Conservation (phyloP, 1,140 invertebrate genomes). For the Trinorchestia longiramus region DNA sequence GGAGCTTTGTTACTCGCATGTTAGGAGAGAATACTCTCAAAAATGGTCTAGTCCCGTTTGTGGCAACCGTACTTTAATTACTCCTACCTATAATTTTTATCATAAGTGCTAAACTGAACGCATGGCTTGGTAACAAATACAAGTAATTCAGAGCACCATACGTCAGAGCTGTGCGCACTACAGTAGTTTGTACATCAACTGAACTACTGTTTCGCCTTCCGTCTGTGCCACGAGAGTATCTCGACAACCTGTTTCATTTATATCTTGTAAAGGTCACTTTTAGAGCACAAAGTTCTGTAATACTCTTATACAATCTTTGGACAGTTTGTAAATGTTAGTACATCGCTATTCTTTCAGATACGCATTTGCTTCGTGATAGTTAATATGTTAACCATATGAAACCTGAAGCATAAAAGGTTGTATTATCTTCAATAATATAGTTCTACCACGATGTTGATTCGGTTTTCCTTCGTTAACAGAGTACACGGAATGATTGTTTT, state of each 20-base stretch:
- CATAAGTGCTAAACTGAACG: background rate
- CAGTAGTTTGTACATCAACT: background rate
- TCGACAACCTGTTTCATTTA: background rate
- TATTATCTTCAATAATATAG: background rate
- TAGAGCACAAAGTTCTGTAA: background rate
- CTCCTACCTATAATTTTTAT: background rate
- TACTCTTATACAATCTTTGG: background rate
- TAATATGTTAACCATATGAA: background rate
- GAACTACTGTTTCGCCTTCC: background rate
- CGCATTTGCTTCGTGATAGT: background rate
- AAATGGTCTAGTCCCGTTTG: slow-evolving; percentile 24
- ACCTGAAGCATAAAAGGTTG: background rate
- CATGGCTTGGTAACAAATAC: background rate
- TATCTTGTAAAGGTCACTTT: background rate
- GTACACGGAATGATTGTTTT: too few species aligned
- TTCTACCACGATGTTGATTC: too few species aligned
- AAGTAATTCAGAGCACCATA: background rate
- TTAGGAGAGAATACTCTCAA: background rate
- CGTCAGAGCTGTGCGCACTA: background rate
- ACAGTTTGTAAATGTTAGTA: background rate
- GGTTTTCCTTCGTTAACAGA: too few species aligned
- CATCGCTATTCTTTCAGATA: background rate
- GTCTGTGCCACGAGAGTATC: background rate
- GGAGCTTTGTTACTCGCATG: background rate
- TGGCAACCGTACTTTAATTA: slow-evolving; percentile 25